Percentiles rank a stretch among this genome's conserved stretches.
Evolutionary conservation across 2,113 vertebrate species (phyloP).

Genomic region (Lophura nycthemera): DNA sequence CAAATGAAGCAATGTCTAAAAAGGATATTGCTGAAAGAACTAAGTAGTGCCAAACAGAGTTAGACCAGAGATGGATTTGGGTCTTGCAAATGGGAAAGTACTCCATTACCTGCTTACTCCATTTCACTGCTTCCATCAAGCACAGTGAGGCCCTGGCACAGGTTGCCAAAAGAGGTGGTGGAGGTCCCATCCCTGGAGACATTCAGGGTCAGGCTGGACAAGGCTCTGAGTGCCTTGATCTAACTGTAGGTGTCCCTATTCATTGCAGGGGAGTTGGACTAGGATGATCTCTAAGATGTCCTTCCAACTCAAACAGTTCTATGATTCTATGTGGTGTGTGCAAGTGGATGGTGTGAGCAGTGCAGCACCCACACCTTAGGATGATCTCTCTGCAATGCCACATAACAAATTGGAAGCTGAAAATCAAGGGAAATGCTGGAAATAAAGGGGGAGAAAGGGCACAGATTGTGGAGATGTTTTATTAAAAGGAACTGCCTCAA

Average conservation of each 20-base stretch:
- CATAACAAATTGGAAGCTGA: not conserved
- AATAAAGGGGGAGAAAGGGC: not conserved
- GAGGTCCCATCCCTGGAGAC: no score
- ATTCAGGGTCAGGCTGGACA: no score
- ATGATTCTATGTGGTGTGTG: not conserved
- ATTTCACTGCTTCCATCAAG: not conserved
- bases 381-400: not conserved
- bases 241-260: no score
- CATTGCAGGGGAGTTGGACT: no score
- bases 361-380: not conserved
- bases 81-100: not conserved
- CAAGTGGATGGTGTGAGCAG: rapidly evolving
- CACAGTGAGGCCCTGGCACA: not conserved
- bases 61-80: not conserved
- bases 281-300: no score
- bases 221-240: no score
- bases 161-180: no score
- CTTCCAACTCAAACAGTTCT: no score
- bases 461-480: rapidly evolving
- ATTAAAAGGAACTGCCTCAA: not conserved
- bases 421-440: not conserved
- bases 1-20: not conserved
- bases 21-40: not conserved
- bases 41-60: not conserved
- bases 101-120: no score